phyloP scores from a whole-genome alignment of 2,888 invertebrate genomes.

The Iselma pallidipennis region DNA sequence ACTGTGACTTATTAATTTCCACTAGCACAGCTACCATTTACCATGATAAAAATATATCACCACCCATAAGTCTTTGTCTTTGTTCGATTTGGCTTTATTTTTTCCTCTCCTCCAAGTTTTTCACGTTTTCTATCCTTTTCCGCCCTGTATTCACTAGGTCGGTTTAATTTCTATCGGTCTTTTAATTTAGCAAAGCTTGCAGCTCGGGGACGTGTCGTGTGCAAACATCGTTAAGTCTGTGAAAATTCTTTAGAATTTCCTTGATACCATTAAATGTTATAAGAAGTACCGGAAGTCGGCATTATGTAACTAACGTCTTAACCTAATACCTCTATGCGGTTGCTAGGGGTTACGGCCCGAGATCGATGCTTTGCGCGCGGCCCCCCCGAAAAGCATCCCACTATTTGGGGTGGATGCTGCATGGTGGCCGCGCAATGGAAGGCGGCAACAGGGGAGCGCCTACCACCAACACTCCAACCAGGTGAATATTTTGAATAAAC shows the following conservation, averaged over 20 bases:
- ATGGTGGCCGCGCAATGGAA: slow-evolving; percentile 1
- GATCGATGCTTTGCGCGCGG: slow-evolving; percentile 48
- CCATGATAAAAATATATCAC: slow-evolving; percentile 5
- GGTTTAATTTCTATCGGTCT: slow-evolving; percentile 1
- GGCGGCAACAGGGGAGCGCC: neutral
- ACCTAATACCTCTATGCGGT: slow-evolving; percentile 51
- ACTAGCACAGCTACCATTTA: neutral
- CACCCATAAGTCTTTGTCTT: slow-evolving; percentile 2
- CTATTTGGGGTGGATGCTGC: slow-evolving; percentile 3
- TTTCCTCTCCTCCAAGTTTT: neutral
- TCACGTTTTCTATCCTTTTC: slow-evolving; percentile 3
- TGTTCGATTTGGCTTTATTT: neutral
- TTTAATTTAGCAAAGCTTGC: slow-evolving; percentile 15
- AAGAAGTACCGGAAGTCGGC: slow-evolving; percentile 43
- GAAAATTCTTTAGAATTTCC: slow-evolving; percentile 26
- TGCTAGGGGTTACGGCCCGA: slow-evolving; percentile 49
- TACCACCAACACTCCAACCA: slow-evolving; percentile 31
- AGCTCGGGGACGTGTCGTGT: slow-evolving; percentile 22
- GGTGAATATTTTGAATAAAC: slow-evolving; percentile 24
- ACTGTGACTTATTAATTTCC: neutral
- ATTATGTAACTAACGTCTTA: slow-evolving; percentile 51
- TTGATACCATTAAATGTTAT: slow-evolving; percentile 32
- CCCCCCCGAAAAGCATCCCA: slow-evolving; percentile 9
- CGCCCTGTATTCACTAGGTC: too few species aligned
- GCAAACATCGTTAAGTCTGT: slow-evolving; percentile 26